Evolutionary conservation across 2,888 invertebrate genomes (phyloP).

Genomic region (Amblyjoppa fuscipennis): DNA sequence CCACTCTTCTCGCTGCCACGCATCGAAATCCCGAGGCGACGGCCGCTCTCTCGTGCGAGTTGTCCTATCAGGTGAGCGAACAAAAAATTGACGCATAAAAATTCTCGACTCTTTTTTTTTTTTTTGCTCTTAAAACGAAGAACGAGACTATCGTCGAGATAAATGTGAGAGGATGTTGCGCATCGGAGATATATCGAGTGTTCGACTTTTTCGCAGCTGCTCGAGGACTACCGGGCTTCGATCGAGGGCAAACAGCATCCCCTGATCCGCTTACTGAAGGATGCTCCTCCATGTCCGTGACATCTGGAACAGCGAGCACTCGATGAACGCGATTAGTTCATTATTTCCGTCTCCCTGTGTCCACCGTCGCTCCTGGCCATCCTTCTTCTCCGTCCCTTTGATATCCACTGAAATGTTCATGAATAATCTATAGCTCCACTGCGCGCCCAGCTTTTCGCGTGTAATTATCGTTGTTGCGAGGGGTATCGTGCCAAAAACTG

Average conservation of each 20-base stretch:
- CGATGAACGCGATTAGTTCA: conserved; percentile 67
- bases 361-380: conserved; percentile 41
- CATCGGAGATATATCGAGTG: conserved; percentile 50
- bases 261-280: conserved; percentile 85
- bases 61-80: conserved; percentile 87
- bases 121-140: neutral
- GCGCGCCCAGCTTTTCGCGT: neutral
- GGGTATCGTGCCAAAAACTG: neutral
- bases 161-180: neutral
- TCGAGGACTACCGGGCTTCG: conserved; percentile 87
- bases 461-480: neutral
- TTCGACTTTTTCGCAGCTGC: conserved; percentile 85
- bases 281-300: conserved; percentile 66
- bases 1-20: conserved; percentile 92
- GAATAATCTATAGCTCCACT: neutral
- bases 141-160: no score
- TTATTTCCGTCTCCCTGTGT: conserved; percentile 64
- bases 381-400: conserved; percentile 25
- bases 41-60: conserved; percentile 91
- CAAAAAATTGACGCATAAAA: conserved; percentile 12
- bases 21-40: conserved; percentile 89
- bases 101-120: conserved; percentile 12
- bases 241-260: conserved; percentile 86
- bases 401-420: conserved; percentile 3
- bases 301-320: conserved; percentile 63